Percentiles rank a stretch among this genome's conserved stretches.
These are phyloP conservation scores for Argopecten irradians DNA, from an alignment of 1,140 invertebrate genomes.

Conservation along the genomic window DNA sequence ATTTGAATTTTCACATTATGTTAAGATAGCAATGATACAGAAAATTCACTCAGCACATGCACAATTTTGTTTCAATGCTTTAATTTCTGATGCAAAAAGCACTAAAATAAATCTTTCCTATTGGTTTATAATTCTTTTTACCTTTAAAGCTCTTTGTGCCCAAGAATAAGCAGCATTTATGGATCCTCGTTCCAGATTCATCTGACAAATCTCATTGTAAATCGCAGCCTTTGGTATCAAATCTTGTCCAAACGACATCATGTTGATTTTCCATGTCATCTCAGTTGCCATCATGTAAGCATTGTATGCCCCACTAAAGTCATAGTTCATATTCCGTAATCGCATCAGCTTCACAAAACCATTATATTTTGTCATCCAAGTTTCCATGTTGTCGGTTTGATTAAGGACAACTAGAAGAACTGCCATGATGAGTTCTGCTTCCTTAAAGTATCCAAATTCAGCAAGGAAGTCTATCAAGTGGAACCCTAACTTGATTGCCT, in stretches of 20 bases:
- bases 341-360: constrained; percentile 70
- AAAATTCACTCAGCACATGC: too few species aligned
- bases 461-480: constrained; percentile 65
- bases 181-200: constrained; percentile 71
- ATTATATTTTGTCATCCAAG: constrained; percentile 68
- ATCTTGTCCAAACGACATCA: constrained; percentile 73
- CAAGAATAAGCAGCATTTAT: constrained; percentile 62
- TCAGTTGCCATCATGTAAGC: constrained; percentile 65
- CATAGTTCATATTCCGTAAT: constrained; percentile 67
- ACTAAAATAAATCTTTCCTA: too few species aligned
- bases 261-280: constrained; percentile 67
- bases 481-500: constrained; percentile 63
- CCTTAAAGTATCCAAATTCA: constrained; percentile 61
- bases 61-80: too few species aligned
- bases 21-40: too few species aligned
- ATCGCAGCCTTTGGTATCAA: constrained; percentile 63
- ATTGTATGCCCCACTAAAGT: constrained; percentile 60
- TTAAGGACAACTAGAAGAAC: constrained; percentile 64
- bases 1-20: too few species aligned
- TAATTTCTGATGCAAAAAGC: too few species aligned
- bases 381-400: constrained; percentile 63
- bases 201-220: constrained; percentile 62
- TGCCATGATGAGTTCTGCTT: constrained; percentile 65
- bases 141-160: constrained; percentile 68
- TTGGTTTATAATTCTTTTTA: too few species aligned